A percentile compares a stretch with the other conserved stretches of the same genome.
Evolutionary conservation across 2,888 invertebrate species (phyloP).

Genomic region (Neria commutata): DNA sequence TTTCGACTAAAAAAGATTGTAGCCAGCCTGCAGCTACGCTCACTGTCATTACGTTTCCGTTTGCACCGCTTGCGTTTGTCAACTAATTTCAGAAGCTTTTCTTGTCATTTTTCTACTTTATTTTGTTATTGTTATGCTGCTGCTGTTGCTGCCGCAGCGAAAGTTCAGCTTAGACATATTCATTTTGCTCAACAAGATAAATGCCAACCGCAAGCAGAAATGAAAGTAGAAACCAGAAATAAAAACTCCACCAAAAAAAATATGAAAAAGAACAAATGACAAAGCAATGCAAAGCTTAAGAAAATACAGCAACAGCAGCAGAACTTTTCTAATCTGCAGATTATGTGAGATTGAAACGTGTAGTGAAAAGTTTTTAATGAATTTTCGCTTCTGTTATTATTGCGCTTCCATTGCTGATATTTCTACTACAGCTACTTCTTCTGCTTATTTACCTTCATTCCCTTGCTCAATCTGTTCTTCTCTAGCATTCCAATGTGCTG

Average conservation of each 20-base stretch:
- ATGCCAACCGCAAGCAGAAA: background rate
- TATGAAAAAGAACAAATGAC: no score
- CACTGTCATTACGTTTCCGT: no score
- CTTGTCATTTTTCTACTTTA: background rate
- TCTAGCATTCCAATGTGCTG: no score
- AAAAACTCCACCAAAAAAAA: no score
- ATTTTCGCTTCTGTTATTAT: background rate
- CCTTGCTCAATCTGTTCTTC: no score
- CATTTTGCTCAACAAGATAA: background rate
- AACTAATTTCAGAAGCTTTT: background rate
- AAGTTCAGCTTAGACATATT: background rate
- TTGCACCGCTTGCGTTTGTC: no score
- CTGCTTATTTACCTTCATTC: no score
- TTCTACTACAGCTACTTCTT: background rate
- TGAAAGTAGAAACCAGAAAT: background rate
- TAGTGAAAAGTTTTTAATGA: conserved; percentile 7
- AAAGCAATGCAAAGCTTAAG: background rate
- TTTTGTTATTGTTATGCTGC: background rate
- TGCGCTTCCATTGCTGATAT: background rate
- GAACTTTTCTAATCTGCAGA: conserved; percentile 4
- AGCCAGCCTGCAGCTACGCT: no score
- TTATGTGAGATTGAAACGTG: conserved; percentile 3
- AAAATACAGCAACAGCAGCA: background rate
- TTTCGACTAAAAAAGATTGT: no score
- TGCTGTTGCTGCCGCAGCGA: background rate